Conservation (phyloP, 92 coral and sea anemone species). For the Epizoanthus fatuus region DNA sequence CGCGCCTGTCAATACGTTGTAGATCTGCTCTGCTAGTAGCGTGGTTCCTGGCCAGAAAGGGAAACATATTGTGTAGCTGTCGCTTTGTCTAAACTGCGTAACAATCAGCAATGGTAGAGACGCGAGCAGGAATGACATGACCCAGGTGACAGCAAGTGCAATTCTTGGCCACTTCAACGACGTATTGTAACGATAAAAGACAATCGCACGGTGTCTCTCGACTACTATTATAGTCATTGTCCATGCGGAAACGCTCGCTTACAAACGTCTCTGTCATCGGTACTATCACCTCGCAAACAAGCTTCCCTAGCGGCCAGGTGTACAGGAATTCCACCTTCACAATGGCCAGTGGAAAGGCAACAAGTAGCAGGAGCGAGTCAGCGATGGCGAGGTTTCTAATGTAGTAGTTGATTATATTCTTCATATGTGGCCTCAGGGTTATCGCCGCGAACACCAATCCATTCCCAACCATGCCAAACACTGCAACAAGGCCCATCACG, state of each 20-base stretch:
- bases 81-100: neutral
- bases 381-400: slow-evolving; percentile 23
- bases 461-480: slow-evolving; percentile 7
- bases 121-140: neutral
- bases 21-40: neutral
- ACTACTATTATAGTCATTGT: slow-evolving; percentile 10
- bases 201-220: slow-evolving; percentile 22
- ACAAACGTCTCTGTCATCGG: neutral
- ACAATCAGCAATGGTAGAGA: slow-evolving; percentile 11
- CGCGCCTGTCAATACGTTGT: neutral
- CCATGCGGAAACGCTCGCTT: slow-evolving; percentile 28
- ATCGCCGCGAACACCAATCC: slow-evolving; percentile 3
- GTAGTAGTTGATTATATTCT: slow-evolving; percentile 16
- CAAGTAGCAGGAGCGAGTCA: neutral
- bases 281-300: neutral
- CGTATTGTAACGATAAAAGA: slow-evolving; percentile 1
- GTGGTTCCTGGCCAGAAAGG: slow-evolving; percentile 1
- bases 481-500: neutral
- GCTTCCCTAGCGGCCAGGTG: slow-evolving; percentile 12
- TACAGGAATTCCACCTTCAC: slow-evolving; percentile 19
- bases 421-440: slow-evolving; percentile 13
- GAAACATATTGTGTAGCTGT: neutral
- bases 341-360: neutral
- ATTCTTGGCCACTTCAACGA: slow-evolving; percentile 16
- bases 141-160: slow-evolving; percentile 8